phyloP scores from a whole-genome alignment of 2,113 vertebrate species.

The Channa argus region DNA sequence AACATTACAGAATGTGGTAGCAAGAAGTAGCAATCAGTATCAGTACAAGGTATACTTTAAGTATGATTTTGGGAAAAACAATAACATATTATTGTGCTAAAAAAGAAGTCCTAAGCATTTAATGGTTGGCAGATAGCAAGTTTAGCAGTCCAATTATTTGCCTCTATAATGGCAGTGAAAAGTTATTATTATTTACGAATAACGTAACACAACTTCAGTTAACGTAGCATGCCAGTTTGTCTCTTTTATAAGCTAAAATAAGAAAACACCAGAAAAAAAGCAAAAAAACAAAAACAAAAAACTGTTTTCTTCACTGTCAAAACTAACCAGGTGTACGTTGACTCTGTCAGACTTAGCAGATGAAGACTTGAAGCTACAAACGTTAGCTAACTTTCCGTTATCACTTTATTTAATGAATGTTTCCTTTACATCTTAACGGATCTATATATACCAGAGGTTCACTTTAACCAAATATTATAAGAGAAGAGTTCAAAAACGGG shows the following conservation, averaged over 20 bases:
- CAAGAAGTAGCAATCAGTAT: no score
- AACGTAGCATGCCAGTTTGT: no score
- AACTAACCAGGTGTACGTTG: no score
- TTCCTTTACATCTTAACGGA: neutral
- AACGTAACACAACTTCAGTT: no score
- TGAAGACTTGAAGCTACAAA: neutral
- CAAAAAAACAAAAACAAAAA: no score
- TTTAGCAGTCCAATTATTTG: neutral
- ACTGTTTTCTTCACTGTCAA: no score
- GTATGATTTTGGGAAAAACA: no score
- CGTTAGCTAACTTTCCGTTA: constrained; percentile 4
- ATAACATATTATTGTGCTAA: no score
- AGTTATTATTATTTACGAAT: neutral
- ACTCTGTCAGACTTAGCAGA: neutral
- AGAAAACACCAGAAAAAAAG: neutral
- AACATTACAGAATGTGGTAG: no score
- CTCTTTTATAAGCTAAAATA: neutral
- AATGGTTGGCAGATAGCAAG: no score
- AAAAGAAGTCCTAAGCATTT: no score
- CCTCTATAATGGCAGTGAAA: neutral
- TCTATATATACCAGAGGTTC: accelerated
- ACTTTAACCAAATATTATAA: neutral
- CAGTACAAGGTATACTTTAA: no score
- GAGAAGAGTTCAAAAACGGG: accelerated
- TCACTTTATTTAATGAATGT: neutral